These are phyloP conservation scores for Lophura nycthemera DNA, from an alignment of 2,113 vertebrate species.

Conservation along the genomic window DNA sequence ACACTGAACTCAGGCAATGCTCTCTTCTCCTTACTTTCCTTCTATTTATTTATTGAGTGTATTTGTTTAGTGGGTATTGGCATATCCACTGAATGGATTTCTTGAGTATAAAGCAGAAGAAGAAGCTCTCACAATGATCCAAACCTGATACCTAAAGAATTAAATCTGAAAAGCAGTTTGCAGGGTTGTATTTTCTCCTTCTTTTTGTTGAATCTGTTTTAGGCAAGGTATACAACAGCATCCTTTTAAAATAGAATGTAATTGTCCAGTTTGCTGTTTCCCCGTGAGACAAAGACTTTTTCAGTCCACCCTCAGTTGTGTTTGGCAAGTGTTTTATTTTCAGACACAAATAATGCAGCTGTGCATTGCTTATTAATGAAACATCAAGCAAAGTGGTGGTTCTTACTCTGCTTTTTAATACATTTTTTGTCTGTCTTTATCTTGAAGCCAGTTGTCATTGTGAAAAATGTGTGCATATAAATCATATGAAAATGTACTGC, in stretches of 20 bases:
- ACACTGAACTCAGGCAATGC: fast-evolving
- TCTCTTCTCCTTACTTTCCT: background rate
- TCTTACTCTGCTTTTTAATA: background rate
- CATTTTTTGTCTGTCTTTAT: constrained; percentile 26
- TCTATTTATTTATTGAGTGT: background rate
- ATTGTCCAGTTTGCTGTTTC: constrained; percentile 3
- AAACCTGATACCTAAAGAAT: background rate
- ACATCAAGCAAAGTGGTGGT: background rate
- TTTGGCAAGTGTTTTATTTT: background rate
- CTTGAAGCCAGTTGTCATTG: constrained; percentile 2
- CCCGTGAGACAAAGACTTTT: background rate
- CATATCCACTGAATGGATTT: background rate
- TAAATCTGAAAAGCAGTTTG: background rate
- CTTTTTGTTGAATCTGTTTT: background rate
- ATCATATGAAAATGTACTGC: background rate
- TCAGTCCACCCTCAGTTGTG: background rate
- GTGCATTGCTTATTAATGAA: constrained; percentile 45
- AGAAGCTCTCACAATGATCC: background rate
- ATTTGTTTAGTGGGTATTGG: background rate
- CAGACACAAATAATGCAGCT: constrained; percentile 18
- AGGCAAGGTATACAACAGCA: background rate
- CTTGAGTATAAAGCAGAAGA: background rate
- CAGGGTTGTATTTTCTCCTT: background rate
- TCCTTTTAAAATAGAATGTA: background rate
- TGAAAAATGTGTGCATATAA: constrained; percentile 20